Evolutionary conservation across 1,140 invertebrate genomes (phyloP), one percentile per base, ranked within the genome.

Genomic region (Triops cancriformis): DNA sequence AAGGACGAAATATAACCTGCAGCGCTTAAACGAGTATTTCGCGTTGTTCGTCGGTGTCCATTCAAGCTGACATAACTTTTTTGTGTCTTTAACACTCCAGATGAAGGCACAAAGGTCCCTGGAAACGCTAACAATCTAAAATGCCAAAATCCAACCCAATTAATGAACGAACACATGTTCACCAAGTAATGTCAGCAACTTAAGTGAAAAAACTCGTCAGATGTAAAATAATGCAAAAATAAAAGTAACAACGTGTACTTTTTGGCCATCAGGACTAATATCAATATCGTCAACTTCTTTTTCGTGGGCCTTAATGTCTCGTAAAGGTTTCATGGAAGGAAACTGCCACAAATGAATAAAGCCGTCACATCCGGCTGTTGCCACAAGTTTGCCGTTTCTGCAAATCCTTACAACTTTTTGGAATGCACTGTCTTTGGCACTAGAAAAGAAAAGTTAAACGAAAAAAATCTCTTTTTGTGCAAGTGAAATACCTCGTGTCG

Each of bases 271-370:
- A 1, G 91, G 89, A 86, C 91, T 94, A 83, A 98, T 92, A 85
- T 97, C 94, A 51, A 98, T 83, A 84, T 98, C 95, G 84, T 97
- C 95, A 78, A 98, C 91, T 87, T 95, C 94, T 84, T 91, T 91
- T 41, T 85, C 88, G 82, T 95, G 93, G 37, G 88, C 90, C 80
- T 89, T 84, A 26, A 97, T 85, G 79, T 92, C 90, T 81, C 88
- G 86, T 26, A 89, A 80, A 82, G 90, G 87, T 72, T 89, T 86
- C 83, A 96, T 86, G 80, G 90, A 89, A 14, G 95, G 94, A 84
- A 94, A 96, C 81, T 90, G 89, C 96, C 96, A 99, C 4, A 97
- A 82, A 80, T 95, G 87, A 26, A 98, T 84, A 82, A 90, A 87
- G 11, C 95, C 94, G 87, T 98, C 96, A 2, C 92, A 90, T 31